Conservation (phyloP, 1,140 invertebrate species). For the Pseudomyrmex concolor region DNA sequence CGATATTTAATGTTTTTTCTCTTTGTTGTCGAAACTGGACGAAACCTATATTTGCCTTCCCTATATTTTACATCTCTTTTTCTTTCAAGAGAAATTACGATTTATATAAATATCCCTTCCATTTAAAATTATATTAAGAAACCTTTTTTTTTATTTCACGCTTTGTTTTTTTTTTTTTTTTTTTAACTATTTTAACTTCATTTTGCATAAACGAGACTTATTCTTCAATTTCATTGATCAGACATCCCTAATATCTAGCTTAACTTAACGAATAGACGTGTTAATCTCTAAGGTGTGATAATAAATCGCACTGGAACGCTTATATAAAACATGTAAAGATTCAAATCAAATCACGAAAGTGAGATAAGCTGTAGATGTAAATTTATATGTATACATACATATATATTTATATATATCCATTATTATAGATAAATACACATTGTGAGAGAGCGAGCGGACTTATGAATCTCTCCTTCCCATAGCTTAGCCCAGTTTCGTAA, state of each 20-base stretch:
- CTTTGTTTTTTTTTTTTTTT: too few species aligned
- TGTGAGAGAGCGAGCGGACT: background rate
- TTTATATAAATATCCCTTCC: too few species aligned
- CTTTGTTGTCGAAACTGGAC: constrained; percentile 24
- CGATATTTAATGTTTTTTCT: background rate
- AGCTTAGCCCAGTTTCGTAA: constrained; percentile 50
- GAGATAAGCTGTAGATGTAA: background rate
- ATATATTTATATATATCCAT: too few species aligned
- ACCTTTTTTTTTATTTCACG: background rate
- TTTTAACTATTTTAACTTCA: too few species aligned
- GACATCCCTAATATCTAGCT: background rate
- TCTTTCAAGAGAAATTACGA: too few species aligned
- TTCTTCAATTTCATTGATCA: too few species aligned
- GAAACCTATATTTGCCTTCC: constrained; percentile 19
- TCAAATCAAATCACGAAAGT: constrained; percentile 13
- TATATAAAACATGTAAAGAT: background rate
- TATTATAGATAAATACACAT: too few species aligned
- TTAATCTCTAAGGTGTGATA: background rate
- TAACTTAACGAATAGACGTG: background rate
- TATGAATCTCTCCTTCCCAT: constrained; percentile 5
- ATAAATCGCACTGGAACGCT: constrained; percentile 8
- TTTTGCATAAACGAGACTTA: too few species aligned
- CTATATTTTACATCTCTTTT: background rate
- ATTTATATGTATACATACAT: background rate
- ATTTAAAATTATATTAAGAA: too few species aligned